Percentiles rank a stretch among this genome's conserved stretches.
Evolutionary conservation across 2,888 invertebrate genomes (phyloP).

Genomic region (Pachycephus smyrnensis): DNA sequence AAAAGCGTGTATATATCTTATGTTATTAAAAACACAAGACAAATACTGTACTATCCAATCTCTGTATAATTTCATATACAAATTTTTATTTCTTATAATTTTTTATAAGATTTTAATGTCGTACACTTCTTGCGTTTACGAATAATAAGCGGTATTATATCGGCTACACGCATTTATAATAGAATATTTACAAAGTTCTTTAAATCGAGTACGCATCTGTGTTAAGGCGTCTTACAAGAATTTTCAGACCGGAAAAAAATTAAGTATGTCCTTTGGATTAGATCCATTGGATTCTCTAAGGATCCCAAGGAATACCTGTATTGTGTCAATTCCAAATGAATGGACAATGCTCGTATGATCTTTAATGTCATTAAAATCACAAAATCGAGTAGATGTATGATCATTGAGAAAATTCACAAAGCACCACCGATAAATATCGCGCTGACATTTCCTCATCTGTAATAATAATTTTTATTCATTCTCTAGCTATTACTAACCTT

Average conservation of each 20-base stretch:
- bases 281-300: neutral
- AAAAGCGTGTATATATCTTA: neutral
- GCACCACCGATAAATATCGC: neutral
- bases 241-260: neutral
- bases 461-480: slow-evolving; percentile 14
- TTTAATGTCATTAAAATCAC: neutral
- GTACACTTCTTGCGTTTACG: neutral
- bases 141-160: neutral
- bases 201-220: neutral
- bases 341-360: neutral
- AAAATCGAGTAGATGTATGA: neutral
- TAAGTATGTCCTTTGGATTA: neutral
- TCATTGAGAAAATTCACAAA: neutral
- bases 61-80: neutral
- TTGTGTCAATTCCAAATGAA: neutral
- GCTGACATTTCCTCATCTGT: neutral
- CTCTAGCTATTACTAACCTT: slow-evolving; percentile 17
- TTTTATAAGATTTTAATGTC: neutral
- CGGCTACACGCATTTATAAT: neutral
- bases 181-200: neutral
- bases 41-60: neutral
- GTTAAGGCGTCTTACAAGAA: neutral
- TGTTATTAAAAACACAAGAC: neutral
- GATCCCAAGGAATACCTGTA: neutral
- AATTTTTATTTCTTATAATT: neutral